A percentile compares a stretch with the other conserved stretches of the same genome.
Conservation (phyloP, 2,888 invertebrate genomes). For the Euphydryas editha region DNA sequence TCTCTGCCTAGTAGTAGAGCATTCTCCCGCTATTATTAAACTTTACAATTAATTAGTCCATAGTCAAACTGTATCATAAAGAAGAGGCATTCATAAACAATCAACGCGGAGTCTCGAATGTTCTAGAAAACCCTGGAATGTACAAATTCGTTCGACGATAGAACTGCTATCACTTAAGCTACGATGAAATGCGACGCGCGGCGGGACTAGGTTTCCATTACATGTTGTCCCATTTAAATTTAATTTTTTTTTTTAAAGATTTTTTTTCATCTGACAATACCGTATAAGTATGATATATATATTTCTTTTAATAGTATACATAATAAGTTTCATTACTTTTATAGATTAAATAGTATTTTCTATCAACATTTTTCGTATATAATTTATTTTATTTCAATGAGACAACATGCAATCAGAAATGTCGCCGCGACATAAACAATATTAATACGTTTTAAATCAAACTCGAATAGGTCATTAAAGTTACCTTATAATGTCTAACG, state of each 20-base stretch:
- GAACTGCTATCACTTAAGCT: constrained; percentile 69
- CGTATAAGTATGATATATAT: no score
- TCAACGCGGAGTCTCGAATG: constrained; percentile 18
- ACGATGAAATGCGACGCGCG: constrained; percentile 75
- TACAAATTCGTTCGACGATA: constrained; percentile 70
- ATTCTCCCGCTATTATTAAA: no score
- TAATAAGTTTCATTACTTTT: no score
- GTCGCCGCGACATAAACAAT: constrained; percentile 63
- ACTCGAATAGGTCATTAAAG: constrained; percentile 39
- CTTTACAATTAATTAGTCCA: neutral
- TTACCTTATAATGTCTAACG: constrained; percentile 29
- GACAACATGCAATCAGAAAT: constrained; percentile 72
- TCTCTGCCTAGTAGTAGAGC: no score
- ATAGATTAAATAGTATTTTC: neutral
- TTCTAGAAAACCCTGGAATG: constrained; percentile 68
- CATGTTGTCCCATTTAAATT: constrained; percentile 62
- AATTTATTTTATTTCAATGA: constrained; percentile 51
- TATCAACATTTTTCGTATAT: neutral
- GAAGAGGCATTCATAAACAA: constrained; percentile 32
- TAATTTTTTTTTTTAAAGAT: neutral
- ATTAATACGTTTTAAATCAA: constrained; percentile 39
- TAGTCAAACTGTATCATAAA: neutral
- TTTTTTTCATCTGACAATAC: no score
- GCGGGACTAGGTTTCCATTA: constrained; percentile 76
- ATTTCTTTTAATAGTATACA: no score